These are phyloP conservation scores for Hippocampus barbouri DNA, from an alignment of 2,113 vertebrate species.

Conservation along the genomic window DNA sequence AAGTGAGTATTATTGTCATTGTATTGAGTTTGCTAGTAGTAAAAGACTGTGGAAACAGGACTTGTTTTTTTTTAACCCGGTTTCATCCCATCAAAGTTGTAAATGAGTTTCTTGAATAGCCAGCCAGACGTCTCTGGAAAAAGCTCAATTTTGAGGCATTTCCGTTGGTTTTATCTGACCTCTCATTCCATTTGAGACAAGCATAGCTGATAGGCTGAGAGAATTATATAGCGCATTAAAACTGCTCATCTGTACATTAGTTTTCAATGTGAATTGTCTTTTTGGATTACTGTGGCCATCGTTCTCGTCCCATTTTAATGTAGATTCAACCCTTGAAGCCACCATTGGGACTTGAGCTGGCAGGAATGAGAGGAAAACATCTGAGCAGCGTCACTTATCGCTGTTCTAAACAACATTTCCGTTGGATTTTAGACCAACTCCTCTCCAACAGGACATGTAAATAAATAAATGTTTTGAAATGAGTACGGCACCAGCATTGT, in stretches of 20 bases:
- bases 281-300: constrained; percentile 4
- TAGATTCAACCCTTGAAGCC: constrained; percentile 19
- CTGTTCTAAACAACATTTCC: constrained; percentile 12
- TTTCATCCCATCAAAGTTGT: constrained; percentile 11
- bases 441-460: neutral
- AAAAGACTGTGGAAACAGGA: neutral
- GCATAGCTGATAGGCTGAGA: constrained; percentile 60
- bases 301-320: constrained; percentile 23
- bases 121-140: constrained; percentile 33
- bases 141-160: constrained; percentile 60
- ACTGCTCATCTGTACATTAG: constrained; percentile 2
- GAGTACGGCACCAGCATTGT: neutral
- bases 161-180: constrained; percentile 65
- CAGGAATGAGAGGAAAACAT: constrained; percentile 8
- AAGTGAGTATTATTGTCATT: too few species aligned
- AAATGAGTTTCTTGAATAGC: constrained; percentile 26
- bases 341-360: neutral
- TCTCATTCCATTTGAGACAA: constrained; percentile 53
- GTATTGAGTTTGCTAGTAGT: neutral
- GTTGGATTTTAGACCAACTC: constrained; percentile 16
- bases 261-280: constrained; percentile 8
- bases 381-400: constrained; percentile 12
- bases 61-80: neutral
- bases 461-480: constrained; percentile 1
- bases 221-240: constrained; percentile 28